Conservation (phyloP, 2,797 vertebrate genomes). For the Cyclopterus lumpus region DNA sequence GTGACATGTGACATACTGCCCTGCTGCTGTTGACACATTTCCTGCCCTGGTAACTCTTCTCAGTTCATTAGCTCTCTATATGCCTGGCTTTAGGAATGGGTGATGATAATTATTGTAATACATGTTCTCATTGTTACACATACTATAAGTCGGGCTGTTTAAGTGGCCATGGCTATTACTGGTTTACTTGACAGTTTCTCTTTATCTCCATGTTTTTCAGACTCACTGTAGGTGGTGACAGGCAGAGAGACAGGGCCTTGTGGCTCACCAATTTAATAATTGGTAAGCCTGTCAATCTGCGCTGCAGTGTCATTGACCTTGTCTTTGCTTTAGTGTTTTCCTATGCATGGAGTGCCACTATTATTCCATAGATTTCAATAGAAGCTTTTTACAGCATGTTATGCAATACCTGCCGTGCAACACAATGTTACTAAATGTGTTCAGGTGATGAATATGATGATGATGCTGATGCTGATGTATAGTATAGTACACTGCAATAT, state of each 20-base stretch:
- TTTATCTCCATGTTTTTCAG: conserved; percentile 20
- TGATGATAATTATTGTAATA: conserved; percentile 31
- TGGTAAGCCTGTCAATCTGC: conserved; percentile 47
- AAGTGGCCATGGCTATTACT: conserved; percentile 17
- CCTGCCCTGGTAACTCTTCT: neutral
- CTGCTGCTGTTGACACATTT: conserved; percentile 6
- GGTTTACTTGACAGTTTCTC: conserved; percentile 35
- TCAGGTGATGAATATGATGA: neutral
- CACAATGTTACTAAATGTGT: conserved; percentile 14
- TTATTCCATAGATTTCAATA: conserved; percentile 6
- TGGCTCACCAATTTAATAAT: conserved; percentile 52
- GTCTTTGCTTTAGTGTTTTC: conserved; percentile 51
- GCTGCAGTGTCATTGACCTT: conserved; percentile 53
- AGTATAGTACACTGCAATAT: neutral
- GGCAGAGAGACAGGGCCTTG: conserved; percentile 14
- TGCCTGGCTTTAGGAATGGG: neutral
- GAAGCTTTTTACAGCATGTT: conserved; percentile 32
- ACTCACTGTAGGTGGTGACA: conserved; percentile 17
- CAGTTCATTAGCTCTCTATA: conserved; percentile 13
- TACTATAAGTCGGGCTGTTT: conserved; percentile 20
- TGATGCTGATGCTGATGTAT: too few species aligned
- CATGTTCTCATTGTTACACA: conserved; percentile 17
- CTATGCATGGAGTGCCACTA: conserved; percentile 19
- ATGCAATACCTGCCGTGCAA: conserved; percentile 9
- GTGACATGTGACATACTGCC: neutral